These are phyloP conservation scores for Gymnorhina tibicen DNA, from an alignment of 2,113 vertebrate species.

Conservation along the genomic window DNA sequence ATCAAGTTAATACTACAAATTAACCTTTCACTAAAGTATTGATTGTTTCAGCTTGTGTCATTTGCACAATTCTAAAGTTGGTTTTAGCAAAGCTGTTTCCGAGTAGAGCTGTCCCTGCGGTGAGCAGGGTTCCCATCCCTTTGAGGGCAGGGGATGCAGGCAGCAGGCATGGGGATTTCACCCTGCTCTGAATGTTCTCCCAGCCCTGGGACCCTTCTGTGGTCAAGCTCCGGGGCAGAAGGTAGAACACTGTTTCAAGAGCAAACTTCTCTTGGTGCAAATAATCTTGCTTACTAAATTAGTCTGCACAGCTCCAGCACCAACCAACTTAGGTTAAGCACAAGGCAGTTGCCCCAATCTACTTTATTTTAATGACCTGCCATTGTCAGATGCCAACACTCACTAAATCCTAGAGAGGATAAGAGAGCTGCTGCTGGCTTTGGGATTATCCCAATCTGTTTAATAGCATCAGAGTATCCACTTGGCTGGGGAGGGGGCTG, in stretches of 20 bases:
- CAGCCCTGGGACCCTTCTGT: background rate
- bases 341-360: background rate
- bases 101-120: rapidly evolving
- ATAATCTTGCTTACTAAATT: background rate
- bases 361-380: background rate
- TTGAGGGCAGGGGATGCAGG: background rate
- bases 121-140: background rate
- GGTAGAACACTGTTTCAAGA: background rate
- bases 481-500: background rate
- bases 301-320: background rate
- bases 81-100: background rate
- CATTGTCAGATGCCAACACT: background rate
- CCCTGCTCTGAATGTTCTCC: background rate
- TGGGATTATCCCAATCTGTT: background rate
- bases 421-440: background rate
- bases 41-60: background rate
- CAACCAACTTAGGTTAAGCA: background rate
- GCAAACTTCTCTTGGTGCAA: background rate
- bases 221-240: background rate
- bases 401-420: background rate
- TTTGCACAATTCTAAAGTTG: rapidly evolving
- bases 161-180: background rate
- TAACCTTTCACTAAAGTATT: background rate
- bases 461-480: background rate
- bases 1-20: background rate